A percentile compares a stretch with the other conserved stretches of the same genome.
Conservation (phyloP, 2,113 vertebrate genomes). For the Rhabdomys dilectus region DNA sequence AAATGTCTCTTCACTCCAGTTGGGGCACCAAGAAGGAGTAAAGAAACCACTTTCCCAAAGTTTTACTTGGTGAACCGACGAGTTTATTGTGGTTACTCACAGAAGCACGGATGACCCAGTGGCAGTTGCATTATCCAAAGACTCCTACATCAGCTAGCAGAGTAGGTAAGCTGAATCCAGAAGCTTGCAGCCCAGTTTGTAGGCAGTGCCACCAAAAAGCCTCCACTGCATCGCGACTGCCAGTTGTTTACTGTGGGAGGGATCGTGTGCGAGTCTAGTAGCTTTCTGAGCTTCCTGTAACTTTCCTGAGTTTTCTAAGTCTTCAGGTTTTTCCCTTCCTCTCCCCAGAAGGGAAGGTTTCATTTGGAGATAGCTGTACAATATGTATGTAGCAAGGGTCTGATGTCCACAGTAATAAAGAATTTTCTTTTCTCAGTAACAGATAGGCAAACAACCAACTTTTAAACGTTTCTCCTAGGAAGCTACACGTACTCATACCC, state of each 20-base stretch:
- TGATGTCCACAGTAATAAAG: not conserved
- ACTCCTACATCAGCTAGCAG: not conserved
- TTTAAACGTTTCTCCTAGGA: constrained; percentile 29
- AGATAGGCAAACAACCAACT: not conserved
- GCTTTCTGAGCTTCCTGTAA: not conserved
- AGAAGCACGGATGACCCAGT: not conserved
- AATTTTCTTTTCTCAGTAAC: not conserved
- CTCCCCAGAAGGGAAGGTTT: not conserved
- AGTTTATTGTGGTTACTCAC: not conserved
- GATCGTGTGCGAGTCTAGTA: not conserved
- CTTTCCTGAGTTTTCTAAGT: not conserved
- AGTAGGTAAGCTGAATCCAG: too few relatives aligned
- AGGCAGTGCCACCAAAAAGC: not conserved
- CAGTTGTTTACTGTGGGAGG: not conserved
- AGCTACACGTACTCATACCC: not conserved
- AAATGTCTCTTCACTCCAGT: not conserved
- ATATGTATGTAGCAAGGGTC: not conserved
- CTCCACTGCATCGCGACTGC: not conserved
- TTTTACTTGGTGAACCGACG: not conserved
- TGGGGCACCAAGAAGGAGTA: not conserved
- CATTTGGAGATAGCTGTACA: not conserved
- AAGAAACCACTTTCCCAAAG: not conserved
- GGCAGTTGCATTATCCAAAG: not conserved
- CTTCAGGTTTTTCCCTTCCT: not conserved
- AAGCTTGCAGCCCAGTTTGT: not conserved